Percentiles rank a stretch among this genome's conserved stretches.
Evolutionary conservation across 2,113 vertebrate species (phyloP).

Genomic region (Phyllopteryx taeniolatus): DNA sequence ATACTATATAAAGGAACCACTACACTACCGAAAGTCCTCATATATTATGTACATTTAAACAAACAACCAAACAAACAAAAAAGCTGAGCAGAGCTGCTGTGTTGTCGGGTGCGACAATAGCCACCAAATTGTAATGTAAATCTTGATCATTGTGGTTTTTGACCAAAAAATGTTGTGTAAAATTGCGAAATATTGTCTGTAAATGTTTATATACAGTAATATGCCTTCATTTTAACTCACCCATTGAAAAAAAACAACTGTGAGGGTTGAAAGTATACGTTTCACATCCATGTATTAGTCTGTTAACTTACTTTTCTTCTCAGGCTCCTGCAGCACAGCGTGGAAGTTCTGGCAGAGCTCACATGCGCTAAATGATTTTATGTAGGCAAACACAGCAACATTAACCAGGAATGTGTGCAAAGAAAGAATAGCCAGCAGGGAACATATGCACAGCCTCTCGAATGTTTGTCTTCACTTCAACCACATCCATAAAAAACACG

Average conservation of each 20-base stretch:
- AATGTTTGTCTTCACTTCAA: slow-evolving; percentile 39
- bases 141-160: no score
- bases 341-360: slow-evolving; percentile 32
- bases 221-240: no score
- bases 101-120: no score
- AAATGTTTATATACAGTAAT: no score
- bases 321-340: slow-evolving; percentile 34
- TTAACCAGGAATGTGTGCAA: slow-evolving; percentile 57
- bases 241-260: no score
- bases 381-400: slow-evolving; percentile 58
- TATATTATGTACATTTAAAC: not conserved
- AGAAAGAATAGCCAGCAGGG: slow-evolving; percentile 19
- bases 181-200: no score
- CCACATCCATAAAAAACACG: slow-evolving; percentile 11
- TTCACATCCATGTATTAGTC: slow-evolving; percentile 53
- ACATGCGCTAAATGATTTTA: slow-evolving; percentile 57
- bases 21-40: no score
- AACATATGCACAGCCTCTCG: slow-evolving; percentile 6
- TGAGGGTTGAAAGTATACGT: slow-evolving; percentile 11
- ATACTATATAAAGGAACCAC: no score
- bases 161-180: no score
- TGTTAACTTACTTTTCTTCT: slow-evolving; percentile 59
- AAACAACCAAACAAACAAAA: no score
- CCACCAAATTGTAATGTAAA: no score
- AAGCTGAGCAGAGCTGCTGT: no score